These are phyloP conservation scores for Unio pictorum DNA, from an alignment of 2,888 invertebrate genomes.

Conservation along the genomic window DNA sequence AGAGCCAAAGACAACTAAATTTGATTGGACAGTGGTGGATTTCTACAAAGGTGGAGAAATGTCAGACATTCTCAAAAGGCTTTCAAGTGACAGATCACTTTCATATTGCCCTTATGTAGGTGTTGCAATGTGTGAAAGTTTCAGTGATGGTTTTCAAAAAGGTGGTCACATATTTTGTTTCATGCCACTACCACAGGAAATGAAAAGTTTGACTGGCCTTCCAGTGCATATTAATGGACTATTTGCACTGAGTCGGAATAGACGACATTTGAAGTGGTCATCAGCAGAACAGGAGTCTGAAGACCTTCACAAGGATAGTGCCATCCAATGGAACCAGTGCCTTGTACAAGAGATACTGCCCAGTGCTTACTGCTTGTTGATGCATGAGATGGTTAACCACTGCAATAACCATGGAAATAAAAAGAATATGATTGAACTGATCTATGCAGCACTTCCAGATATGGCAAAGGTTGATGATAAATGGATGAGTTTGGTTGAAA, in stretches of 20 bases:
- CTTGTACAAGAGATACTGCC: conserved; percentile 17
- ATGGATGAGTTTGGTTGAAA: conserved; percentile 11
- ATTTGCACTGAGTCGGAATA: conserved; percentile 20
- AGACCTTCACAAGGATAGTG: conserved; percentile 11
- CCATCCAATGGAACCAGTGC: conserved; percentile 19
- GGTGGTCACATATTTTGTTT: conserved; percentile 20
- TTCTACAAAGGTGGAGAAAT: conserved; percentile 11
- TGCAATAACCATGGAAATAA: conserved; percentile 1
- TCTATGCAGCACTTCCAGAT: conserved; percentile 14
- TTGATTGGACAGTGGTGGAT: conserved; percentile 16
- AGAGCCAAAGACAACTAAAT: not conserved
- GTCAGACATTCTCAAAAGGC: conserved; percentile 2
- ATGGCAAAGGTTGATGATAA: not conserved
- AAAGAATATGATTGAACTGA: not conserved
- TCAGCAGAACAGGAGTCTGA: conserved; percentile 8
- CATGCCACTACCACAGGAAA: conserved; percentile 23
- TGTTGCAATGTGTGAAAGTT: conserved; percentile 4
- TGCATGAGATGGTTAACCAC: conserved; percentile 4
- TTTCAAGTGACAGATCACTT: conserved; percentile 15
- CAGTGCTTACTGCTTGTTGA: conserved; percentile 11
- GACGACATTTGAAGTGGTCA: conserved; percentile 19
- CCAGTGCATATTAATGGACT: conserved; percentile 26
- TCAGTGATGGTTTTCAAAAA: conserved; percentile 16
- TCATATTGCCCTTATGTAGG: conserved; percentile 16
- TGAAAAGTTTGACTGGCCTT: conserved; percentile 8